Evolutionary conservation across 2,888 invertebrate genomes (phyloP), one percentile per base, ranked within the genome.

Genomic region (Gastracanthus pulcherrimus): DNA sequence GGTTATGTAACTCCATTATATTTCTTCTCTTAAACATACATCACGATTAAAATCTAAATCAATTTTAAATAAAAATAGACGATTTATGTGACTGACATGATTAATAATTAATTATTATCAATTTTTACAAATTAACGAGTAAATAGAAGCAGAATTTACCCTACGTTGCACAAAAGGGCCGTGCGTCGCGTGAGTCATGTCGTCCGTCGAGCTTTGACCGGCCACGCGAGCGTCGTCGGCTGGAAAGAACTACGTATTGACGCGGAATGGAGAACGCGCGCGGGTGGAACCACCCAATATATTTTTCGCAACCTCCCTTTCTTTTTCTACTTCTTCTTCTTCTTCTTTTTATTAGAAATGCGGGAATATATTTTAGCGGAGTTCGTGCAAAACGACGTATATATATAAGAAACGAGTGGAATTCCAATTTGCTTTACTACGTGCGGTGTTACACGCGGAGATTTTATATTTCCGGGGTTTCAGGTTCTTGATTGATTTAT

Each of bases 191-290:
- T n/a, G n/a, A n/a, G n/a, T 48, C 48, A 19, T 7, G 6, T 19
- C n/a, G 6, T 48, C 48, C 13, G 16, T n/a, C 3, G 19, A 48
- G 48, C 19, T 48, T 48, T 48, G 19, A 48, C 4, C 23, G 23
- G 23, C 13, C n/a, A n/a, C n/a, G n/a, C n/a, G n/a, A n/a, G 36
- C 34, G 34, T 9, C 38, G 34, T 11, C 19, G n/a, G 34, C 64
- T 64, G n/a, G 41, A 16, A 16, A n/a, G n/a, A n/a, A n/a, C n/a
- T n/a, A n/a, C n/a, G 16, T 41, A 70, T 70, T 51, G 48, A 70
- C 51, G 69, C 34, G 69, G 34, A 70, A 31, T 45, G 48, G 51
- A 48, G 69, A 48, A 34, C 48, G 34, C 19, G 64, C 31, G 19
- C 11, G 64, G 11, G 26, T 45, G 5, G n/a, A 69, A 48, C 3